phyloP scores from a whole-genome alignment of 2,888 invertebrate genomes.

The Heliconius ismenius region DNA sequence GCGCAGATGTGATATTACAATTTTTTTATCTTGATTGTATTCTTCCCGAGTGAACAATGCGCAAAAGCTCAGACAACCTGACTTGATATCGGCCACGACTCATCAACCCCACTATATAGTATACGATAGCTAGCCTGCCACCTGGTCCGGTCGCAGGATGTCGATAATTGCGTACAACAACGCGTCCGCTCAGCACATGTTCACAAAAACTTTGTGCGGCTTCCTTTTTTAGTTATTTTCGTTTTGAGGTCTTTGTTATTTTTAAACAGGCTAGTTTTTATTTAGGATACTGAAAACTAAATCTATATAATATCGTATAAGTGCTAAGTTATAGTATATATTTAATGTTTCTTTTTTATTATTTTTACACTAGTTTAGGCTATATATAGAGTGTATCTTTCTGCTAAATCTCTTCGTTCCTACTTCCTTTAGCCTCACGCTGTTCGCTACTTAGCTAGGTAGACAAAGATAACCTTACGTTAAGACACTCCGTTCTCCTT shows the following conservation, averaged over 20 bases:
- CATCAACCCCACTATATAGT: background rate
- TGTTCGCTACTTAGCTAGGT: too few species aligned
- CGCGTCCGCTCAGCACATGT: constrained; percentile 40
- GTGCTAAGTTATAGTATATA: too few species aligned
- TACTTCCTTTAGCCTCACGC: too few species aligned
- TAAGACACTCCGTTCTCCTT: too few species aligned
- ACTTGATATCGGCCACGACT: background rate
- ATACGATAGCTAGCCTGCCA: constrained; percentile 22
- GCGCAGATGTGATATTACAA: background rate
- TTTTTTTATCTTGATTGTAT: background rate
- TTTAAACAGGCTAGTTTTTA: constrained; percentile 2
- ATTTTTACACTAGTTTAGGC: too few species aligned
- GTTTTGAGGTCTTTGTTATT: constrained; percentile 27
- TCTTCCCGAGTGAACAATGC: background rate
- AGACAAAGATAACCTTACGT: too few species aligned
- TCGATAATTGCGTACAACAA: constrained; percentile 45
- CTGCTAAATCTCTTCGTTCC: too few species aligned
- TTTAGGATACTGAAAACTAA: too few species aligned
- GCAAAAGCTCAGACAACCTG: background rate
- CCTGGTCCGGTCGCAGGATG: constrained; percentile 48
- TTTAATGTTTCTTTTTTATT: too few species aligned
- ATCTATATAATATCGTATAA: too few species aligned
- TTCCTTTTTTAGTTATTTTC: constrained; percentile 23
- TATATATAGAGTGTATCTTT: too few species aligned
- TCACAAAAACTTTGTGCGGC: constrained; percentile 37